A percentile compares a stretch with the other conserved stretches of the same genome.
These are phyloP conservation scores for Zoanthus sansibaricus DNA, from an alignment of 92 coral and sea anemone species.

Conservation along the genomic window DNA sequence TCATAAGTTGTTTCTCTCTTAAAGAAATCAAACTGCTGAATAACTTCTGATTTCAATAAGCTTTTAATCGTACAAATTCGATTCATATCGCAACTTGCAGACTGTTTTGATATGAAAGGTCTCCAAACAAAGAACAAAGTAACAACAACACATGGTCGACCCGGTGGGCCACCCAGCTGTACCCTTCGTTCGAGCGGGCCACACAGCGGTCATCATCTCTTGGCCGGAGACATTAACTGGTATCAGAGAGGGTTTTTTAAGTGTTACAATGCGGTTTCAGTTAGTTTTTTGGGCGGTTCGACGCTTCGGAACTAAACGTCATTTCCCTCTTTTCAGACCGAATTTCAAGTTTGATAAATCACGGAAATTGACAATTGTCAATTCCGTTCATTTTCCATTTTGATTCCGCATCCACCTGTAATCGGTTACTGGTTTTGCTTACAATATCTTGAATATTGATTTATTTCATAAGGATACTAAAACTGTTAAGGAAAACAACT, in stretches of 20 bases:
- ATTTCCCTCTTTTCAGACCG: constrained; percentile 10
- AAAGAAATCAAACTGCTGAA: not conserved
- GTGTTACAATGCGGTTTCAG: not conserved
- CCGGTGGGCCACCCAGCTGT: no score
- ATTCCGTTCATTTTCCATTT: not conserved
- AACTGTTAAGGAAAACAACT: not conserved
- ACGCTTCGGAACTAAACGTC: constrained; percentile 4
- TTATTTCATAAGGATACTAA: not conserved
- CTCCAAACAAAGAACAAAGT: no score
- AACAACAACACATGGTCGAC: no score
- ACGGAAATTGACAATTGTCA: not conserved
- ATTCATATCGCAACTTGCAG: no score
- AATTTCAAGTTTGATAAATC: not conserved
- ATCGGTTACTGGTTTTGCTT: not conserved
- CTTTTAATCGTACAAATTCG: no score
- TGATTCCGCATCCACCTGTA: no score
- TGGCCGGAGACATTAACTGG: not conserved
- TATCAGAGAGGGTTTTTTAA: constrained; percentile 17
- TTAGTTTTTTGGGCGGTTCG: constrained; percentile 8
- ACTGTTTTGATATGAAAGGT: no score
- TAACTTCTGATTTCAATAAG: not conserved
- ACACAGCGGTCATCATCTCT: not conserved
- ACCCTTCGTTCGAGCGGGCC: no score
- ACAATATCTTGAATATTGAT: not conserved
- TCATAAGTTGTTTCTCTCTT: not conserved